phyloP scores from a whole-genome alignment of 2,113 vertebrate species.

The Chaetodon auriga region DNA sequence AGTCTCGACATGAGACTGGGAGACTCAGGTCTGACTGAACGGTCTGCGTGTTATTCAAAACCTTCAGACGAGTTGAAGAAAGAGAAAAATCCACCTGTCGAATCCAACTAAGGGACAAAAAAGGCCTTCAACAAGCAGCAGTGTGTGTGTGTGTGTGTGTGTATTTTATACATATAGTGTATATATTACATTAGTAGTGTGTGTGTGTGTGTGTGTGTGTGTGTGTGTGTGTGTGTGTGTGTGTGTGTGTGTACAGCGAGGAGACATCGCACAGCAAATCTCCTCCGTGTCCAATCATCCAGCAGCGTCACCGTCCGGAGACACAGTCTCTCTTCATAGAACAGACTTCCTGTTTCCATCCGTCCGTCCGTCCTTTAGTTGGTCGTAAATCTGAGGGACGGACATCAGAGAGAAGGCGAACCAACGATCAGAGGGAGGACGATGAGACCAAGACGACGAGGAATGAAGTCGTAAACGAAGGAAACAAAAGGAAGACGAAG shows the following conservation, averaged over 20 bases:
- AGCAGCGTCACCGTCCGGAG: conserved; percentile 55
- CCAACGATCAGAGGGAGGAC: neutral
- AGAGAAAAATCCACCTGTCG: neutral
- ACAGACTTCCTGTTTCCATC: neutral
- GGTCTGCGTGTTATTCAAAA: neutral
- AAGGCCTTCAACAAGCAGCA: conserved; percentile 67
- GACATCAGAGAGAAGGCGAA: neutral
- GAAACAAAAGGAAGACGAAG: neutral
- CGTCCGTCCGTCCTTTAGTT: conserved; percentile 44
- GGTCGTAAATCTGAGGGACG: conserved; percentile 65
- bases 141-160: conserved; percentile 39
- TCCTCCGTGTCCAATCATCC: conserved; percentile 59
- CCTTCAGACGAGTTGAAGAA: neutral
- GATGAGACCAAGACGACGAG: neutral
- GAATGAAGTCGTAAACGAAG: neutral
- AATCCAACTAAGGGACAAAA: neutral
- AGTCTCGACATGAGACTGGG: neutral
- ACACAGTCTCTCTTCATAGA: conserved; percentile 64
- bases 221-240: conserved; percentile 1
- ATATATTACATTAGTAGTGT: conserved; percentile 75
- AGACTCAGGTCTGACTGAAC: neutral
- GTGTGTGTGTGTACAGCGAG: conserved; percentile 54
- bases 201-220: conserved; percentile 39
- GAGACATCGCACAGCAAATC: conserved; percentile 81
- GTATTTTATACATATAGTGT: conserved; percentile 41